Evolutionary conservation across 2,888 invertebrate genomes (phyloP), one percentile per base, ranked within the genome.

Genomic region (Ornithoptera alexandrae): DNA sequence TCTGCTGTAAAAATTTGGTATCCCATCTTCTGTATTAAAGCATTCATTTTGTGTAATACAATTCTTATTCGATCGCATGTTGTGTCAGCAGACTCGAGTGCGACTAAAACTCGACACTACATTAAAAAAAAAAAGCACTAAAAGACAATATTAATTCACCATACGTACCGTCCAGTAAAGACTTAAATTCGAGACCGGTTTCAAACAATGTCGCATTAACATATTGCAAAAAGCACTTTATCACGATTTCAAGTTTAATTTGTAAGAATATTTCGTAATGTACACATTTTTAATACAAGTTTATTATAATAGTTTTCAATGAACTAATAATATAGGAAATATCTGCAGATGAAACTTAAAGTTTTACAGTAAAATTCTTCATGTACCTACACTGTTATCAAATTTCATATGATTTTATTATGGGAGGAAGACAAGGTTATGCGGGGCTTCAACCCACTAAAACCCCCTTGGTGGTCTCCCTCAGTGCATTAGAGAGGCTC

Each of bases 151-250:
- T 58, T 58, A 58, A 58, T 58, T 58, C 57, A 58, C 20, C 22
- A 22, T 22, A 58, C 10, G 15, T 50, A 69, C 53, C 56, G 56
- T 53, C 50, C 69, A 42, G 30, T 46, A 36, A 65, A 60, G 67
- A 24, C 53, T 67, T 56, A 67, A 70, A 70, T 70, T 67, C 67
- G 42, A 46, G 63, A 70, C 70, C 60, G 63, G 70, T 70, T 70
- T 64, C 42, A 60, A 60, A 70, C 57, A 70, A 62, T 66, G 66
- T 60, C 22, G 59, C 63, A 70, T 63, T 70, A 53, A 22, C 62
- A 67, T 66, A 66, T 66, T 24, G 59, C 36, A 57, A 68, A 69
- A 62, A 66, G 39, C 61, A 36, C 61, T 57, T 57, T 36, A 64
- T 63, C 56, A 65, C 65, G 62, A 60, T 64, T 70, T 69, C 62